phyloP scores from a whole-genome alignment of 2,113 vertebrate species.

The Eubucco bourcierii region DNA sequence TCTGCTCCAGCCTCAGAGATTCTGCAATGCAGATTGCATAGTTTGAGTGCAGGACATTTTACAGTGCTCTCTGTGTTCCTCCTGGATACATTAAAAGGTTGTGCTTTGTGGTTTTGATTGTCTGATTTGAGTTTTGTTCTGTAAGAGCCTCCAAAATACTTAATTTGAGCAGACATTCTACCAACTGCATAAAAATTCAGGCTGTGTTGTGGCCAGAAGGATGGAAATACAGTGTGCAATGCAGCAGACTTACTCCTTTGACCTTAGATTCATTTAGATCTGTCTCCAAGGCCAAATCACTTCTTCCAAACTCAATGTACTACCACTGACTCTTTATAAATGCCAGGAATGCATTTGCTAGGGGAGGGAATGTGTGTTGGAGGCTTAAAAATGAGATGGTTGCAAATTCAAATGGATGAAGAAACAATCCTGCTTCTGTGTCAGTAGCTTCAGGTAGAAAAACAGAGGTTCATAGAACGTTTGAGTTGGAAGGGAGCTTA shows the following conservation, averaged over 20 bases:
- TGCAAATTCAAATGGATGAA: constrained; percentile 2
- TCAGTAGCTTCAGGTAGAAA: constrained; percentile 20
- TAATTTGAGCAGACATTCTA: neutral
- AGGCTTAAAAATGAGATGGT: neutral
- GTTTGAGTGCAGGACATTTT: neutral
- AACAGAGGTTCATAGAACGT: neutral
- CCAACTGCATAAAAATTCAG: neutral
- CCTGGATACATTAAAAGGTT: neutral
- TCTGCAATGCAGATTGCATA: neutral
- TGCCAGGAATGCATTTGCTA: neutral
- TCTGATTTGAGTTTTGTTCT: neutral
- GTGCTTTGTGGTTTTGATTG: neutral
- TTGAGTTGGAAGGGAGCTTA: too few relatives aligned
- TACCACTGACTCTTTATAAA: neutral
- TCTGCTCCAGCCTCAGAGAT: too few relatives aligned
- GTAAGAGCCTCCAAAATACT: neutral
- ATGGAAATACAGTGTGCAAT: neutral
- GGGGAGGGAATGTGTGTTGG: neutral
- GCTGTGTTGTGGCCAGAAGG: neutral
- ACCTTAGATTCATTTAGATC: neutral
- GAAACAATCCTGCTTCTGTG: neutral
- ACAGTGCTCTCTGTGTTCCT: neutral
- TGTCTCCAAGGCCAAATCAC: neutral
- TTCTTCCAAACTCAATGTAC: neutral
- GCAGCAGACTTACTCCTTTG: neutral